Evolutionary conservation across 2,888 invertebrate genomes (phyloP), one percentile per base, ranked within the genome.

Genomic region (Aplocera efformata): DNA sequence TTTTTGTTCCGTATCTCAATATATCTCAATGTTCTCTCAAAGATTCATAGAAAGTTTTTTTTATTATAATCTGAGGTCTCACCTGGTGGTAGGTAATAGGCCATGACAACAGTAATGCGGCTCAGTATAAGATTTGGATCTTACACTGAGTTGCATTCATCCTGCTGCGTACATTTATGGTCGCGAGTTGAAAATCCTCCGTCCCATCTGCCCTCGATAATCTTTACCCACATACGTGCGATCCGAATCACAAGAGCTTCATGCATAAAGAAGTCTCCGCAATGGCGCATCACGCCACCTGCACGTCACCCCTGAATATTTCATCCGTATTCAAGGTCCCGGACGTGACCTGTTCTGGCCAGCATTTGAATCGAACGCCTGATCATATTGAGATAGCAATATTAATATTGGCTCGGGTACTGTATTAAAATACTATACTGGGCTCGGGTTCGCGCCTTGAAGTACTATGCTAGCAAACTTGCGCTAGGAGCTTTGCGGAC

Each of bases 181-280:
- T n/a, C n/a, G n/a, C n/a, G n/a, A n/a, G n/a, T n/a, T n/a, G n/a
- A n/a, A n/a, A 17, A 17, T 3, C 5, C 13, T 3, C 54, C 41
- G 50, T 30, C 47, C 35, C 42, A 10, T 47, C 46, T 53, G 31
- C 29, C 1, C 21, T 52, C 40, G 39, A 32, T 63, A 50, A 37
- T 77, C 74, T 74, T 35, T 64, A 68, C 6, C 37, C 60, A 72
- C 69, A 77, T 72, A 75, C 68, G 72, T 75, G 76, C 77, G 79
- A 74, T 75, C 67, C 67, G 76, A 77, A 79, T 78, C 78, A 73
- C 73, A 75, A 76, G 76, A 73, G 63, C 72, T 64, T 67, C 84
- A 86, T 86, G 85, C 85, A 85, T 86, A 83, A 80, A 80, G 83
- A 79, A 82, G 64, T 52, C 61, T 45, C 72, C 69, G 67, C 69